Base-by-base conservation (phyloP, 1,140 invertebrate species). In the Zaprionus inermis region DNA sequence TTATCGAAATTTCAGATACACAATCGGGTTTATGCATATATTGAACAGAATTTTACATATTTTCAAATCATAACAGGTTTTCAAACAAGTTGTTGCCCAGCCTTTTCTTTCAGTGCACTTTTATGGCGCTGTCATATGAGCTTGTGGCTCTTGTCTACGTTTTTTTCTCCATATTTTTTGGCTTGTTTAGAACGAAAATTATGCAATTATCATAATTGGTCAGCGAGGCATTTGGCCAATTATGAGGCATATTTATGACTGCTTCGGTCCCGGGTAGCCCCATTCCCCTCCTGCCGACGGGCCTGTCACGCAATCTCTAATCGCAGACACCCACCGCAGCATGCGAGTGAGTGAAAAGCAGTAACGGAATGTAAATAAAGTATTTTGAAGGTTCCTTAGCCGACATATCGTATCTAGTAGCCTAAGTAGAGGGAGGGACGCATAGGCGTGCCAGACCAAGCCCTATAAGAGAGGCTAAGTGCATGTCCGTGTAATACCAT, bases 171-270 rank as follows among this genome's bases (percentile, higher is more conserved):
- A 79, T n/a, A 41, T 67, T 76, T 84, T 86, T 85, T 83, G 79
- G 83, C 83, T 86, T 88, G 82, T 86, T 86, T 83, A 86, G 82
- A 86, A 86, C 60, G 77, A 80, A 80, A 89, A 89, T 88, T 89
- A 88, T 89, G 83, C 83, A 88, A 88, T 88, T 88, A 88, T 83
- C 76, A 89, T 88, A 88, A 88, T 88, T 88, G 83, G 80, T 78
- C 76, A 73, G 72, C 61, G 72, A 75, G 81, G 79, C 76, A 88
- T 83, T 79, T 77, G 84, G 84, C 80, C 83, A 88, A 89, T 88
- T 88, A 88, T 89, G 65, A 88, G 80, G 88, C 71, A 79, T 77
- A 82, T 83, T 89, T 89, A 56, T 82, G 76, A 66, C 16, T 46
- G 49, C 64, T 73, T 66, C 52, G 63, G 38, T 59, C 66, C 72